Evolutionary conservation across 1,140 invertebrate genomes (phyloP), one percentile per base, ranked within the genome.

Genomic region (Thaumetopoea pityocampa): DNA sequence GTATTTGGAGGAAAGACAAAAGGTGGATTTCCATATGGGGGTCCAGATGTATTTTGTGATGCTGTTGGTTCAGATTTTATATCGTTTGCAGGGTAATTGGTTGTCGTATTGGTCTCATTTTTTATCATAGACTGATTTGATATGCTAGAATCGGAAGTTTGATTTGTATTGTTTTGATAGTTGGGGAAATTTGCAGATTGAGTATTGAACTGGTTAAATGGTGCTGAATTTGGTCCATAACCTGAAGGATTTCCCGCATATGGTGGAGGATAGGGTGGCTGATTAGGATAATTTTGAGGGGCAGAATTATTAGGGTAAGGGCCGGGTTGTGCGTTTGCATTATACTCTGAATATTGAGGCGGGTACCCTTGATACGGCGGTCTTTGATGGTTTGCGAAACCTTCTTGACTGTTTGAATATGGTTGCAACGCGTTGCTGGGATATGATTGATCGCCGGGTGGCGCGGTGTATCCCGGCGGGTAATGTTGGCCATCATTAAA

Each of bases 121-220:
- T 63, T 63, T n/a, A 52, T 41, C 23, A 26, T 16, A 11, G 35
- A 33, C 24, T 42, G 49, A 45, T 35, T 51, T 37, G 50, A 50
- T 18, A 37, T 24, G 20, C 18, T 40, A 2, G 22, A 4, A 4
- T 45, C 26, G 9, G 52, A 16, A 5, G 53, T 16, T 52, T 55
- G 60, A 42, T 56, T 63, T 5, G 47, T 37, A 12, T 51, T 52
- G 9, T 59, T 23, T n/a, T n/a, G n/a, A 46, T 62, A 63, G 44
- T 72, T 72, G 0, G 67, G 50, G 55, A 77, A 85, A 15, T 79
- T 83, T 5, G 60, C 32, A 4, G 66, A 38, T 33, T 70, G 67
- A 43, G 73, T 80, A 11, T 62, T 66, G 36, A 68, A 83, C 37
- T 79, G 77, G 43, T 84, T 79, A 28, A 66, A 74, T 0, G 64